These are phyloP conservation scores for Campylomormyrus tamandua DNA, from an alignment of 2,113 vertebrate species.

Conservation along the genomic window DNA sequence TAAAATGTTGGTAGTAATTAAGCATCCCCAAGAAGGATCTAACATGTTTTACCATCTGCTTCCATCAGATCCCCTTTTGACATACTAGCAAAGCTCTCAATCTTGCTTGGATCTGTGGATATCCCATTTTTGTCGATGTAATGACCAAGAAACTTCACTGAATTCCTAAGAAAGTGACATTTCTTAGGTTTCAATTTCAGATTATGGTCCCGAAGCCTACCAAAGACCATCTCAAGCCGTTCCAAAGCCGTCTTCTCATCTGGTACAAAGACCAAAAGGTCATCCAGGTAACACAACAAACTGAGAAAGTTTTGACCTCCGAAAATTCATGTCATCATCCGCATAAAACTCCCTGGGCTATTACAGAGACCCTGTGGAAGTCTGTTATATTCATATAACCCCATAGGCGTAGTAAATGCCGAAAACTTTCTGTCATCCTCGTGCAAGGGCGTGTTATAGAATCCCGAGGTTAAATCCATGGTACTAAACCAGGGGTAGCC, in stretches of 20 bases:
- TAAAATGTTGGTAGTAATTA: slow-evolving; percentile 5
- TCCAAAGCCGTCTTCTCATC: not conserved
- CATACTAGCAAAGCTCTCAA: no score
- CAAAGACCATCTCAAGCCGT: not conserved
- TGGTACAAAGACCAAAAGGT: not conserved
- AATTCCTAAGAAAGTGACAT: not conserved
- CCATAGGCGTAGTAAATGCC: not conserved
- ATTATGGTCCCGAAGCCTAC: not conserved
- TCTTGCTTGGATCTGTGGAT: not conserved
- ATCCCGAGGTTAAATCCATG: not conserved
- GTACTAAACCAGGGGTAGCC: not conserved
- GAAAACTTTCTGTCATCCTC: not conserved
- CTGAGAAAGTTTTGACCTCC: not conserved
- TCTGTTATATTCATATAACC: not conserved
- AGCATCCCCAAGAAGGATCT: not conserved
- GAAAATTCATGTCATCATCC: not conserved
- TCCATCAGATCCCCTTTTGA: not conserved
- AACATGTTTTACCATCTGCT: not conserved
- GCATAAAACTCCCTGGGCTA: not conserved
- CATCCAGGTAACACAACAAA: not conserved
- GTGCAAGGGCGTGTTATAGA: not conserved
- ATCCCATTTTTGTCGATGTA: not conserved
- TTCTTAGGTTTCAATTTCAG: not conserved
- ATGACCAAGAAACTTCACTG: not conserved
- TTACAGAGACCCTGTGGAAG: not conserved